Percentiles rank a stretch among this genome's conserved stretches.
Conservation (phyloP, 1,140 invertebrate species). For the Calliopsis andreniformis region DNA sequence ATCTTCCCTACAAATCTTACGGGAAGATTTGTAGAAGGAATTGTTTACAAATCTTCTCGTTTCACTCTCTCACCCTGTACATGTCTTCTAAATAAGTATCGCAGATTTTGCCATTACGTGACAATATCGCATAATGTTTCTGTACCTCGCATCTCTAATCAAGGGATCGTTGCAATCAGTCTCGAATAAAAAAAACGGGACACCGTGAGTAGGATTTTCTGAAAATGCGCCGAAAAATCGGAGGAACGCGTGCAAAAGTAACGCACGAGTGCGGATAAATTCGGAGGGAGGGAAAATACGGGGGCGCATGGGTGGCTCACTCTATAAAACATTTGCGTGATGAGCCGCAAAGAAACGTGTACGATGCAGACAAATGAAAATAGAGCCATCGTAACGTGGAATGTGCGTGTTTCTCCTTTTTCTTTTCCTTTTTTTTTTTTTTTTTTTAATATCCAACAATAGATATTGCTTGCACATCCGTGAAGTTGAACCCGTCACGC, state of each 20-base stretch:
- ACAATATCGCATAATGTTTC: not conserved
- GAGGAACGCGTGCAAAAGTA: constrained; percentile 11
- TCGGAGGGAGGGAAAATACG: not conserved
- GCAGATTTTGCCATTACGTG: not conserved
- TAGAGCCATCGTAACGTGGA: constrained; percentile 8
- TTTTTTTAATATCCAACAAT: constrained; percentile 35
- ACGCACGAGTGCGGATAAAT: constrained; percentile 33
- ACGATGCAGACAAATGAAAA: constrained; percentile 33
- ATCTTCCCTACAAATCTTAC: too few relatives aligned
- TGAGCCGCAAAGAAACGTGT: constrained; percentile 31
- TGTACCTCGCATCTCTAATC: not conserved
- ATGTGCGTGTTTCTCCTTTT: constrained; percentile 27
- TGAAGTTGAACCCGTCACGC: constrained; percentile 54
- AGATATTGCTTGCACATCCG: constrained; percentile 41
- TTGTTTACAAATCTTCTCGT: too few relatives aligned
- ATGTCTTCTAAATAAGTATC: too few relatives aligned
- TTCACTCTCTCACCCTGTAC: too few relatives aligned
- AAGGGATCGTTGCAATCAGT: constrained; percentile 14
- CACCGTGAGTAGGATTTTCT: constrained; percentile 3
- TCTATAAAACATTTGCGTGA: constrained; percentile 36
- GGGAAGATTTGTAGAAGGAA: too few relatives aligned
- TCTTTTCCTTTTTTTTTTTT: not conserved
- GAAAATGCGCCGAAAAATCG: constrained; percentile 11
- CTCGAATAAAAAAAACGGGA: not conserved
- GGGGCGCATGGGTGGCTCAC: constrained; percentile 25